phyloP scores from a whole-genome alignment of 2,113 vertebrate genomes.

The Okapia johnstoni region DNA sequence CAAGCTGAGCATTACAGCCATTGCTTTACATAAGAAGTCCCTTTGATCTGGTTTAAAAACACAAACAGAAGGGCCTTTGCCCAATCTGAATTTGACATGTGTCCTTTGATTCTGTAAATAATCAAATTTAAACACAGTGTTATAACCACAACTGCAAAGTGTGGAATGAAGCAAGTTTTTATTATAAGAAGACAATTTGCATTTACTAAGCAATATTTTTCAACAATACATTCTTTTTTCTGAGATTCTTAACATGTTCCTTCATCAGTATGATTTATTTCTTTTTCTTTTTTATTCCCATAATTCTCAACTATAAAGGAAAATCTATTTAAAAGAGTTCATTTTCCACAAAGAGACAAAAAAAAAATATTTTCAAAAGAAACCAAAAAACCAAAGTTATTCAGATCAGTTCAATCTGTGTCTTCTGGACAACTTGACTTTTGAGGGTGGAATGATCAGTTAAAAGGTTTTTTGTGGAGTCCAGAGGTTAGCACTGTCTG shows the following conservation, averaged over 20 bases:
- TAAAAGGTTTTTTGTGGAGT: not conserved
- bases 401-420: not conserved
- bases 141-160: constrained; percentile 49
- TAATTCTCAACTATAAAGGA: constrained; percentile 26
- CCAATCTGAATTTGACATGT: constrained; percentile 53
- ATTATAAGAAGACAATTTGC: constrained; percentile 27
- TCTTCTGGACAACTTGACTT: not conserved
- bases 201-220: constrained; percentile 52
- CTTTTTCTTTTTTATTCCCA: not conserved
- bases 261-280: constrained; percentile 21
- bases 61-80: constrained; percentile 44
- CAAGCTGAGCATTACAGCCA: constrained; percentile 47
- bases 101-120: constrained; percentile 60
- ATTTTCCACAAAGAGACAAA: not conserved
- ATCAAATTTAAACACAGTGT: constrained; percentile 52
- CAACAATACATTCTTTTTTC: constrained; percentile 15
- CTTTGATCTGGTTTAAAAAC: constrained; percentile 66
- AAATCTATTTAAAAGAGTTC: constrained; percentile 15
- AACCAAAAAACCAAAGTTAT: constrained; percentile 16
- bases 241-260: not conserved
- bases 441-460: not conserved
- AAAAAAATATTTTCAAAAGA: constrained; percentile 2
- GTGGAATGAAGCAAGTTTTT: constrained; percentile 28
- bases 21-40: constrained; percentile 49
- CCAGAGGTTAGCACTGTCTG: not conserved